These are phyloP conservation scores for Pholis gunnellus DNA, from an alignment of 2,113 vertebrate species.

Conservation along the genomic window DNA sequence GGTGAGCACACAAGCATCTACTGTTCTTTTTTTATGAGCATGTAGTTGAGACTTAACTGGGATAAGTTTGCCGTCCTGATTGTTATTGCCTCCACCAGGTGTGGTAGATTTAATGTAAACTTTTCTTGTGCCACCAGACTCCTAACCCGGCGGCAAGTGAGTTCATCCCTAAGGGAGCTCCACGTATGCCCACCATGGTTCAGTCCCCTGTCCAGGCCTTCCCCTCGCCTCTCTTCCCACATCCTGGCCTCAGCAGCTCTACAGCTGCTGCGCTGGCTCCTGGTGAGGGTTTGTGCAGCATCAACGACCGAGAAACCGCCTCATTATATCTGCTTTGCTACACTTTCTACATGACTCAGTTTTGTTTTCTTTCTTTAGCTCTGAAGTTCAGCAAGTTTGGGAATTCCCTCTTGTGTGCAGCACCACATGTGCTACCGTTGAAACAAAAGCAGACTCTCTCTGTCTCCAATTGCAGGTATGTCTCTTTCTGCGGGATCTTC, in stretches of 20 bases:
- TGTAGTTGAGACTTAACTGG: neutral
- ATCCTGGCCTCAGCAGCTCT: slow-evolving; percentile 91
- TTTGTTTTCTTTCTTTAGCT: slow-evolving; percentile 46
- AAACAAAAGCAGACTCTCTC: slow-evolving; percentile 6
- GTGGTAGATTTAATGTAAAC: neutral
- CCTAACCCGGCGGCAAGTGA: slow-evolving; percentile 98
- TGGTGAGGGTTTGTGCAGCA: slow-evolving; percentile 84
- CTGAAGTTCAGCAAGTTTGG: neutral
- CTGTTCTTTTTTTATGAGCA: slow-evolving; percentile 14
- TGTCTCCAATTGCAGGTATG: slow-evolving; percentile 87
- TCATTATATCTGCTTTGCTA: neutral
- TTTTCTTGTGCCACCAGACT: slow-evolving; percentile 80
- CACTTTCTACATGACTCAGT: slow-evolving; percentile 1
- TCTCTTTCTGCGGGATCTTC: slow-evolving; percentile 98
- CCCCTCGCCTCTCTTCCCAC: slow-evolving; percentile 94
- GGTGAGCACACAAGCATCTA: slow-evolving; percentile 82
- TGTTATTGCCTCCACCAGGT: neutral
- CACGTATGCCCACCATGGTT: slow-evolving; percentile 92
- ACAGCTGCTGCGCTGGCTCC: slow-evolving; percentile 92
- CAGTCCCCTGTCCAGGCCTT: slow-evolving; percentile 94
- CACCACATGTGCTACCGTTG: neutral
- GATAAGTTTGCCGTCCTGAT: neutral
- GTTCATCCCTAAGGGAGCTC: slow-evolving; percentile 98
- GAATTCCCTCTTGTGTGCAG: slow-evolving; percentile 16
- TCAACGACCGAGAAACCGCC: neutral